Base-by-base conservation (phyloP, 2,888 invertebrate genomes). In the Abrostola tripartita region DNA sequence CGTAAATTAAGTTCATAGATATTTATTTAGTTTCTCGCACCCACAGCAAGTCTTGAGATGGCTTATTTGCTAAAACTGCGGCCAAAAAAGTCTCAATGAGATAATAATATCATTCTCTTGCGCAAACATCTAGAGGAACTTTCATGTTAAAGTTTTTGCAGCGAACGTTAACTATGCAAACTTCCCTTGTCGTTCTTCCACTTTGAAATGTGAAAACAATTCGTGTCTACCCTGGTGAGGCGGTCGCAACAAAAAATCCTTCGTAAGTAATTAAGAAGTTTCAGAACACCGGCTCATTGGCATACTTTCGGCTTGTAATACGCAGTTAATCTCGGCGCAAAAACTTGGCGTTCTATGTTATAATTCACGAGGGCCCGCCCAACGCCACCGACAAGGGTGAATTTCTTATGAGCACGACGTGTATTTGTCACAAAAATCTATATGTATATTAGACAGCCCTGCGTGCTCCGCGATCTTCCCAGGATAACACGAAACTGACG, bases 221-320 rank as follows among this genome's bases (percentile, higher is more conserved):
- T 85, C 82, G 74, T 83, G 80, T 82, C 81, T 79, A 64, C 78
- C 75, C 74, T 79, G 76, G 77, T 83, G 84, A 84, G 82, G 78
- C 83, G 79, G 82, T 79, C 77, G 82, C 82, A 76, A 84, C 81
- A 86, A 88, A 88, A 87, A 89, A 86, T 83, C 85, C 83, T 86
- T 86, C 82, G 85, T 81, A 88, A 89, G 90, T 91, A 91, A 92
- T 91, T 92, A 92, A 88, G 89, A 91, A 92, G 89, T 91, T 90
- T 85, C 84, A 81, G 83, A 90, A 88, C 88, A 88, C 86, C 84
- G 82, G 87, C 88, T 91, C 91, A 92, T 91, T 89, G 91, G 88
- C 89, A 90, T 90, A 91, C 91, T 92, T 92, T 89, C 82, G 80
- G 85, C 89, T 89, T 90, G 90, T 92, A 91, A 90, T 89, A 91